Evolutionary conservation across 2,888 invertebrate genomes (phyloP).

Genomic region (Eurytoma californica): DNA sequence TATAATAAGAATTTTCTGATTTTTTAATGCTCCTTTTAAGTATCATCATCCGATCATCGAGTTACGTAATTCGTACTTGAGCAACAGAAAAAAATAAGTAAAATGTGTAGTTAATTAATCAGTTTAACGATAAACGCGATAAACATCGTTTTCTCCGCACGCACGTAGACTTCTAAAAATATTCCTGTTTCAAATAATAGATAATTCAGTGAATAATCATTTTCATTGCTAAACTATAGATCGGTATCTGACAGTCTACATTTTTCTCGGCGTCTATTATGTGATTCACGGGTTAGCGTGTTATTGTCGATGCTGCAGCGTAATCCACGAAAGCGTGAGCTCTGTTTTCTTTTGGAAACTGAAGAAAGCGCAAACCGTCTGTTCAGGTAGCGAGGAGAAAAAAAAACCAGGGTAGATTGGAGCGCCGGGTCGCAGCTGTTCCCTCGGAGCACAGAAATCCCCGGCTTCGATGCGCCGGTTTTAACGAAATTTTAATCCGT

Average conservation of each 20-base stretch:
- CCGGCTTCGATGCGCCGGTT: constrained; percentile 7
- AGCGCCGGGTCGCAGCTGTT: constrained; percentile 24
- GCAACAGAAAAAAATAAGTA: neutral
- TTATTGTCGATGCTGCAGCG: neutral
- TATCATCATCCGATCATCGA: too few species aligned
- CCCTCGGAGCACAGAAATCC: constrained; percentile 18
- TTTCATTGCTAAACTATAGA: neutral
- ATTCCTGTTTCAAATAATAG: neutral
- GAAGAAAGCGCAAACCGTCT: constrained; percentile 4
- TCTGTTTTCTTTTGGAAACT: neutral
- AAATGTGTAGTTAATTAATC: neutral
- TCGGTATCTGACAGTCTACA: neutral
- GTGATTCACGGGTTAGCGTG: neutral
- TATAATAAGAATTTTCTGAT: too few species aligned
- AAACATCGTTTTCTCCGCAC: neutral
- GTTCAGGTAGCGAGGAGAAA: neutral
- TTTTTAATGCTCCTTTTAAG: too few species aligned
- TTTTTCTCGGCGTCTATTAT: neutral
- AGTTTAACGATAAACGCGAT: neutral
- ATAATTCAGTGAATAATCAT: neutral
- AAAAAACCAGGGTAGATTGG: neutral
- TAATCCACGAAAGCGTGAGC: constrained; percentile 1
- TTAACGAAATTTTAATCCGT: constrained; percentile 8
- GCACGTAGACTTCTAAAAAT: neutral
- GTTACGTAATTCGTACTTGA: too few species aligned